Percentiles rank a stretch among this genome's conserved stretches.
phyloP scores from a whole-genome alignment of 2,113 vertebrate species.

The Indicator maculatus region DNA sequence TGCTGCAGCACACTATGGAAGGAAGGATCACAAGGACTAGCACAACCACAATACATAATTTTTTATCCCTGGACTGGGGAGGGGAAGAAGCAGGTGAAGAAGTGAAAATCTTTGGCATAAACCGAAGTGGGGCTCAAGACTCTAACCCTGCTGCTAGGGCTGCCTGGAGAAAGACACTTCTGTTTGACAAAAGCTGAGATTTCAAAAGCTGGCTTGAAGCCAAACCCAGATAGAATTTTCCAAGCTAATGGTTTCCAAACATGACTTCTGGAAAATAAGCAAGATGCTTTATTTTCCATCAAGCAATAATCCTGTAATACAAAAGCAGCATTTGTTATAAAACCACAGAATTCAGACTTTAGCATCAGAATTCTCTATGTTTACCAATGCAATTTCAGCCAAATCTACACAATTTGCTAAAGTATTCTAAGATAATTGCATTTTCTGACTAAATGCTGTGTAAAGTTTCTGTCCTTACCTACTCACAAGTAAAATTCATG shows the following conservation, averaged over 20 bases:
- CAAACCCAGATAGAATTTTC: slow-evolving; percentile 36
- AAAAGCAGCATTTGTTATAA: slow-evolving; percentile 7
- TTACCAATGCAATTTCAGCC: neutral
- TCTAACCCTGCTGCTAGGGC: neutral
- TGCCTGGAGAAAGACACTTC: slow-evolving; percentile 11
- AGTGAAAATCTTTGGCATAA: slow-evolving; percentile 17
- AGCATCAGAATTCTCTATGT: neutral
- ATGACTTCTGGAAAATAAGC: slow-evolving; percentile 12
- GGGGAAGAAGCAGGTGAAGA: neutral
- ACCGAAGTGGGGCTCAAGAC: neutral
- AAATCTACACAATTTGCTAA: neutral
- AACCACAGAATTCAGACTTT: neutral
- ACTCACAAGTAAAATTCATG: neutral
- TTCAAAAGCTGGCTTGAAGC: slow-evolving; percentile 33
- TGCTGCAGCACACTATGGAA: neutral
- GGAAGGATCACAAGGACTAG: neutral
- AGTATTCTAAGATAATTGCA: neutral
- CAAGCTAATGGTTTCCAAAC: slow-evolving; percentile 16
- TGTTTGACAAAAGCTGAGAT: slow-evolving; percentile 17
- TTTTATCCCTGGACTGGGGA: neutral
- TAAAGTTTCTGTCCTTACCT: neutral
- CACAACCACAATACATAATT: neutral
- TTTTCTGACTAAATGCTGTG: neutral
- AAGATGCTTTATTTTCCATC: slow-evolving; percentile 20
- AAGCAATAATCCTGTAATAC: neutral